Evolutionary conservation across 2,113 vertebrate genomes (phyloP), one percentile per base, ranked within the genome.

Genomic region (Poeciliopsis turrubarensis): DNA sequence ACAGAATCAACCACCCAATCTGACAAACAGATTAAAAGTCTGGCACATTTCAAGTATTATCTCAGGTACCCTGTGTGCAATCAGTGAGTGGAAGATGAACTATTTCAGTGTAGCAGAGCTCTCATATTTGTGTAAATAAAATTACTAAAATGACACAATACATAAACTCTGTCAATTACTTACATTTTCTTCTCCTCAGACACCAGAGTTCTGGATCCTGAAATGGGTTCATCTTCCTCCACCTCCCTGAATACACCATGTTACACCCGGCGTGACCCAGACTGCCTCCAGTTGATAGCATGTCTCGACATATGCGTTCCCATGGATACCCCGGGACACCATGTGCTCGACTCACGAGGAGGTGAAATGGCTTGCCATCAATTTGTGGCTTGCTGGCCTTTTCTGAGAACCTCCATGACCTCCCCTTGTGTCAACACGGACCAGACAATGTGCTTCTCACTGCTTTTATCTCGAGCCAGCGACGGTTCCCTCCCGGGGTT

Each of bases 281-380:
- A 67, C 27, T 62, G 27, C 54, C n/a, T 66, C 70, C 10, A 30
- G 47, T 41, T 65, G 71, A 80, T 44, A 60, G 30, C 60, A 60
- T 70, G 70, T 22, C n/a, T 47, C 63, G 77, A 73, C 71, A 51
- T 54, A 32, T 3, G 44, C 2, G 82, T 89, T 86, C 12, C 86
- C 78, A 86, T 89, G 75, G 87, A 72, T 64, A 79, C 62, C 68
- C 60, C 0, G 31, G 61, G 68, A 37, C 75, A 39, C 76, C 57
- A 64, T 63, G 65, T 65, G 72, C 71, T 84, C 26, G 44, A 72
- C 67, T 84, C 70, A 31, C 54, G 47, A 30, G 62, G 71, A 78
- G 80, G 75, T 83, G 71, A 89, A 83, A 79, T 81, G 69, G 41
- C 65, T 66, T 44, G 68, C 77, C 82, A 83, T 79, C 78, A 87